Base-by-base conservation (phyloP, 2,888 invertebrate genomes). In the Microctonus aethiopoides region DNA sequence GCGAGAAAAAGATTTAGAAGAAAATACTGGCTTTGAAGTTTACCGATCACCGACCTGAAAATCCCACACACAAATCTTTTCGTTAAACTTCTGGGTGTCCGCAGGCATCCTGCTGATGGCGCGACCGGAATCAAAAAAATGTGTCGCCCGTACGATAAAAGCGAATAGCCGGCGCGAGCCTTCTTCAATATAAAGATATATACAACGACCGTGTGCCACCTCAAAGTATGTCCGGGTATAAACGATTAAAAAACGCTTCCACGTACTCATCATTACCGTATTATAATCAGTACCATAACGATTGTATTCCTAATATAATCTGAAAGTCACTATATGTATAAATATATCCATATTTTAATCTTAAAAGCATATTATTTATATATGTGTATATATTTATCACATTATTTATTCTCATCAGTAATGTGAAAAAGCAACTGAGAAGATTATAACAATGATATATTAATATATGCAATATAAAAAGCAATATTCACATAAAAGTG, bases 201-300 rank as follows among this genome's bases (percentile, higher is more conserved):
- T 59, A 67, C n/a, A n/a, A n/a, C n/a, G n/a, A n/a, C n/a, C n/a
- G n/a, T n/a, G n/a, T n/a, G n/a, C 70, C 67, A 61, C 51, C 29
- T 36, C 16, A 62, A 60, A 60, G 67, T 56, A 60, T 62, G 66
- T 68, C 68, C 61, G 26, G 46, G 52, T 26, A n/a, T n/a, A 11
- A 51, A 54, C 73, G 73, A 73, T 73, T 73, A 73, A 71, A n/a
- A n/a, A n/a, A 67, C 69, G 71, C 69, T 71, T 69, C 71, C 71
- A 71, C 68, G 71, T 73, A 70, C 68, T 73, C 66, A 62, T 71
- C 70, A 60, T 73, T 73, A 68, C 51, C 65, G 70, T 57, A n/a
- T n/a, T n/a, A n/a, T 68, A 66, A 61, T 39, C 34, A 59, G 46
- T 61, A 54, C 56, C 65, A 46, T 57, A 72, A 70, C 67, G n/a